These are phyloP conservation scores for Gadopsis marmoratus DNA, from an alignment of 2,797 vertebrate genomes.

Conservation along the genomic window DNA sequence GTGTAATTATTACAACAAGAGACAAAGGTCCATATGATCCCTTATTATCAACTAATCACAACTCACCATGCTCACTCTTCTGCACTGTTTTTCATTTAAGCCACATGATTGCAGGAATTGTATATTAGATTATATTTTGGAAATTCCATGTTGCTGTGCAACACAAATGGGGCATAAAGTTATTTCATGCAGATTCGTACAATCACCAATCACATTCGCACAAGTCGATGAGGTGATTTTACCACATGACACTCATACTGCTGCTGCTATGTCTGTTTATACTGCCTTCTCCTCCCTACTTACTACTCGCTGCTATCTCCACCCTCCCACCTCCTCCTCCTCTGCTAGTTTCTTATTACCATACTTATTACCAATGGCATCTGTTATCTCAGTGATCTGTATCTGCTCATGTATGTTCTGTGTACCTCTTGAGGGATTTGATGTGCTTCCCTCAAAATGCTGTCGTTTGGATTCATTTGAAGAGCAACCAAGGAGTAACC, in stretches of 20 bases:
- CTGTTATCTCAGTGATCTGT: conserved; percentile 49
- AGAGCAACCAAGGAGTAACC: neutral
- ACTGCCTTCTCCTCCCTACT: conserved; percentile 9
- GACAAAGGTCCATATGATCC: too few relatives aligned
- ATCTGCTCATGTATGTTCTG: conserved; percentile 31
- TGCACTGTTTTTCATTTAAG: neutral
- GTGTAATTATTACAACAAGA: too few relatives aligned
- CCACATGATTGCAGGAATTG: neutral
- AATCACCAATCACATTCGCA: conserved; percentile 26
- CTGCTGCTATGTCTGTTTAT: conserved; percentile 23
- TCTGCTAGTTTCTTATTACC: conserved; percentile 48
- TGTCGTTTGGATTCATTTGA: conserved; percentile 34
- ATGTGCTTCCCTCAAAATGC: conserved; percentile 16
- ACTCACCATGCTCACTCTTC: too few relatives aligned
- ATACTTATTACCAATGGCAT: conserved; percentile 46
- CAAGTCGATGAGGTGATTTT: conserved; percentile 17
- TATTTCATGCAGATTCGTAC: neutral
- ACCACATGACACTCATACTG: conserved; percentile 24
- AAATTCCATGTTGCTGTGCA: conserved; percentile 5
- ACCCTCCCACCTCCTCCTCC: neutral
- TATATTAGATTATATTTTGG: neutral
- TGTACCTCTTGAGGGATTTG: conserved; percentile 1
- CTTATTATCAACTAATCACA: conserved; percentile 1
- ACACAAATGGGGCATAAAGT: neutral
- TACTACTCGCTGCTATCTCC: conserved; percentile 2